Percentiles rank a stretch among this genome's conserved stretches.
Conservation (phyloP, 2,797 vertebrate species). For the Notolabrus celidotus region DNA sequence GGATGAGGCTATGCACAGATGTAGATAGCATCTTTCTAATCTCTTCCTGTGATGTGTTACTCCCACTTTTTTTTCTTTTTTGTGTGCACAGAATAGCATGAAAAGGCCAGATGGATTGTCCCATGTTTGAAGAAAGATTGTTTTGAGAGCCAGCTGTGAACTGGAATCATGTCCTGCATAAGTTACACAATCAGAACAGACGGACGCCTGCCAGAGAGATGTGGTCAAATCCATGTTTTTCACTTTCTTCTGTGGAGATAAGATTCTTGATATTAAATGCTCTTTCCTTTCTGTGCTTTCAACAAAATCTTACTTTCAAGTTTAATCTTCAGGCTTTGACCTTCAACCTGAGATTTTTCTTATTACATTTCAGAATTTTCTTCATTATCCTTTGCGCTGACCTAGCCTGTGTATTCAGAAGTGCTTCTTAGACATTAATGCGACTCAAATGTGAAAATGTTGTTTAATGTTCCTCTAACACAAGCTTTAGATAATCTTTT, state of each 20-base stretch:
- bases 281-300: conserved; percentile 48
- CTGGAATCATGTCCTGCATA: conserved; percentile 58
- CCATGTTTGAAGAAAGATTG: conserved; percentile 66
- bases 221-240: conserved; percentile 42
- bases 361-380: conserved; percentile 41
- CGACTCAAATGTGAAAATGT: conserved; percentile 41
- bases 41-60: conserved; percentile 56
- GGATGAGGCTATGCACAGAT: conserved; percentile 65
- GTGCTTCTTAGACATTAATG: conserved; percentile 37
- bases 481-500: conserved; percentile 62
- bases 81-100: conserved; percentile 56
- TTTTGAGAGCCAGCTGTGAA: conserved; percentile 69
- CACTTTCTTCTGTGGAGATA: conserved; percentile 47
- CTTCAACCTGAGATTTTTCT: conserved; percentile 53
- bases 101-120: conserved; percentile 61
- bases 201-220: conserved; percentile 40
- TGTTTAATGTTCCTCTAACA: conserved; percentile 32
- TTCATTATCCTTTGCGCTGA: conserved; percentile 46
- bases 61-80: conserved; percentile 22
- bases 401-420: conserved; percentile 37
- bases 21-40: conserved; percentile 73
- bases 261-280: conserved; percentile 55
- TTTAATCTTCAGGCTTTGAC: conserved; percentile 51
- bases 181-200: conserved; percentile 54
- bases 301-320: conserved; percentile 57